Evolutionary conservation across 2,797 vertebrate species (phyloP).

Genomic region (Siniperca undulata): DNA sequence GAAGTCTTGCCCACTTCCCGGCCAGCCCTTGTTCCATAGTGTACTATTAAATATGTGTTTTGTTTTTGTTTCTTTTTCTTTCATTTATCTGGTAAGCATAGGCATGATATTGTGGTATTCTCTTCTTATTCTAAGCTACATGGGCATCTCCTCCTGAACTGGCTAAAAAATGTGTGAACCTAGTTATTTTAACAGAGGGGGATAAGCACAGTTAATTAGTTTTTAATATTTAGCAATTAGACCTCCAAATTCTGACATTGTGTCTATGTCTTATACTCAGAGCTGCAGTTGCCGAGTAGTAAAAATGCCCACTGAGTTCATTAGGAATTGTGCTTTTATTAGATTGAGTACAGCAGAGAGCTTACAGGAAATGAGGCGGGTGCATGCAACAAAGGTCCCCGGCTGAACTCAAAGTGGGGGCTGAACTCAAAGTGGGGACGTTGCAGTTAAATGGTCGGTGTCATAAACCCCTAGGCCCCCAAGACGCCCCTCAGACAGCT

Average conservation of each 20-base stretch:
- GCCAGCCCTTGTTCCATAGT: neutral
- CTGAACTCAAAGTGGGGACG: neutral
- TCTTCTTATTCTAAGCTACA: neutral
- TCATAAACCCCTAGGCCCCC: neutral
- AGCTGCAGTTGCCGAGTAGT: neutral
- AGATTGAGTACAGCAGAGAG: conserved; percentile 24
- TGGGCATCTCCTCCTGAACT: no score
- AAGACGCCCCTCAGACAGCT: neutral
- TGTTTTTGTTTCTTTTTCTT: neutral
- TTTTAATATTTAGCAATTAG: neutral
- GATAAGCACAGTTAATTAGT: neutral
- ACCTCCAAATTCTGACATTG: neutral
- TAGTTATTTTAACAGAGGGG: conserved; percentile 1
- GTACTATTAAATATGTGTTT: neutral
- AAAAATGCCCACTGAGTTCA: conserved; percentile 16
- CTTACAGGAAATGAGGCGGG: conserved; percentile 32
- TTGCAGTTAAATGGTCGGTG: conserved; percentile 13
- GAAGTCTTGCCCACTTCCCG: neutral
- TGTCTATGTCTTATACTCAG: neutral
- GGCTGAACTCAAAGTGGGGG: neutral
- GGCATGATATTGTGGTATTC: neutral
- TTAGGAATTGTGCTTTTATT: conserved; percentile 36
- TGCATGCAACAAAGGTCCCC: conserved; percentile 10
- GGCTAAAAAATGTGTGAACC: neutral
- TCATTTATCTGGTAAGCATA: neutral